Conservation (phyloP, 2,113 vertebrate species). For the Bagarius yarrelli region DNA sequence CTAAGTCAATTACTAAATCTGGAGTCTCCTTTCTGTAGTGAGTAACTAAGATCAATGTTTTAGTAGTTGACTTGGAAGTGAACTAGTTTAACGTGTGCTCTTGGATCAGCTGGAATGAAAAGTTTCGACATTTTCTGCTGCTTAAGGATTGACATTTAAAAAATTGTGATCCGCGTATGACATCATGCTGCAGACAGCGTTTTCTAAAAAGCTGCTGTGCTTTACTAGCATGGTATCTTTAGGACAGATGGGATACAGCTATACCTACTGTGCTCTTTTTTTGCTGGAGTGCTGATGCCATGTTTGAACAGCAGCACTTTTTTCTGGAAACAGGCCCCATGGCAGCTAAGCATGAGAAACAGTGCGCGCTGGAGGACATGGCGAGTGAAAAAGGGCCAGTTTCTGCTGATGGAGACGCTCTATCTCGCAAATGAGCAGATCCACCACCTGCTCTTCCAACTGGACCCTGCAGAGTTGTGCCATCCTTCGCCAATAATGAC, state of each 20-base stretch:
- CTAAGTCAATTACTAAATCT: too few relatives aligned
- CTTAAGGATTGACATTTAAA: neutral
- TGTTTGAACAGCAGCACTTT: conserved; percentile 8
- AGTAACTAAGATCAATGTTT: too few relatives aligned
- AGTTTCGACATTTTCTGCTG: too few relatives aligned
- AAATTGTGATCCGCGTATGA: neutral
- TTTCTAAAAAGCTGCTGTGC: neutral
- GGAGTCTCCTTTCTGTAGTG: too few relatives aligned
- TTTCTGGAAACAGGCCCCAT: conserved; percentile 2
- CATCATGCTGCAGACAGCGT: neutral
- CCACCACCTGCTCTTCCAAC: conserved; percentile 40
- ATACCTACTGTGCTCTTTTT: conserved; percentile 26
- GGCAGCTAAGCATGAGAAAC: conserved; percentile 10
- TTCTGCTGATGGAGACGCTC: conserved; percentile 28
- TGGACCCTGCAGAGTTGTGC: conserved; percentile 2
- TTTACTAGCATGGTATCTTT: neutral
- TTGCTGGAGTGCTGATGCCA: conserved; percentile 14
- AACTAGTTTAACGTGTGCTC: too few relatives aligned
- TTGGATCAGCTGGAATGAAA: too few relatives aligned
- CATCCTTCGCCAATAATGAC: conserved; percentile 11
- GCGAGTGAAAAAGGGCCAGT: conserved; percentile 24
- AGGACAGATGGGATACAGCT: conserved; percentile 25
- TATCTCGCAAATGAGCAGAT: conserved; percentile 29
- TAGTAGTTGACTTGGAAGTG: too few relatives aligned
- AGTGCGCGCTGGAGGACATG: conserved; percentile 15